phyloP scores from a whole-genome alignment of 2,888 invertebrate genomes.

The Catocala nupta region DNA sequence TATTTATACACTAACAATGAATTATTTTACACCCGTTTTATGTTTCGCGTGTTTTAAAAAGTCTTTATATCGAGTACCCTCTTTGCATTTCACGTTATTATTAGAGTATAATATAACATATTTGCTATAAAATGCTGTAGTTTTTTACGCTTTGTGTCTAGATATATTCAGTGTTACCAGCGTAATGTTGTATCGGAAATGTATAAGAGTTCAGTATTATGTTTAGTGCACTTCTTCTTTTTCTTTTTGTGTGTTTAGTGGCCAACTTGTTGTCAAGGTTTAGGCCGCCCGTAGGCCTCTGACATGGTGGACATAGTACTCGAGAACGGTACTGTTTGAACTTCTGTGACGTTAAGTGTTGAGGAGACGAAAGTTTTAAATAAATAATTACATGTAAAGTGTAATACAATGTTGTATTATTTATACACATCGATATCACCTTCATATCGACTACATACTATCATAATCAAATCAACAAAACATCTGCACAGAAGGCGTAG shows the following conservation, averaged over 20 bases:
- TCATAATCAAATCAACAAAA: too few species aligned
- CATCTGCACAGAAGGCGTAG: too few species aligned
- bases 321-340: conserved; percentile 48
- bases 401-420: conserved; percentile 60
- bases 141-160: conserved; percentile 58
- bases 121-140: conserved; percentile 49
- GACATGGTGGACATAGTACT: too few species aligned
- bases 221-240: conserved; percentile 33
- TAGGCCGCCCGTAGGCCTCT: too few species aligned
- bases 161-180: conserved; percentile 49
- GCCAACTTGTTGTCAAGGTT: too few species aligned
- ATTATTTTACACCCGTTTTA: conserved; percentile 68
- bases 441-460: conserved; percentile 34
- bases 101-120: conserved; percentile 61
- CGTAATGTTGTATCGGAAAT: conserved; percentile 50
- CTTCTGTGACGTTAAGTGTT: conserved; percentile 74
- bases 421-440: conserved; percentile 60
- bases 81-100: conserved; percentile 82
- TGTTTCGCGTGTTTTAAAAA: conserved; percentile 55
- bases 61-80: conserved; percentile 66
- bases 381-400: conserved; percentile 74
- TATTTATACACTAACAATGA: conserved; percentile 73
- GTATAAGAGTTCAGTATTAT: conserved; percentile 69
- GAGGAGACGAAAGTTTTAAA: conserved; percentile 77
- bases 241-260: too few species aligned